These are phyloP conservation scores for Acridotheres tristis DNA, from an alignment of 2,797 vertebrate species.

Conservation along the genomic window DNA sequence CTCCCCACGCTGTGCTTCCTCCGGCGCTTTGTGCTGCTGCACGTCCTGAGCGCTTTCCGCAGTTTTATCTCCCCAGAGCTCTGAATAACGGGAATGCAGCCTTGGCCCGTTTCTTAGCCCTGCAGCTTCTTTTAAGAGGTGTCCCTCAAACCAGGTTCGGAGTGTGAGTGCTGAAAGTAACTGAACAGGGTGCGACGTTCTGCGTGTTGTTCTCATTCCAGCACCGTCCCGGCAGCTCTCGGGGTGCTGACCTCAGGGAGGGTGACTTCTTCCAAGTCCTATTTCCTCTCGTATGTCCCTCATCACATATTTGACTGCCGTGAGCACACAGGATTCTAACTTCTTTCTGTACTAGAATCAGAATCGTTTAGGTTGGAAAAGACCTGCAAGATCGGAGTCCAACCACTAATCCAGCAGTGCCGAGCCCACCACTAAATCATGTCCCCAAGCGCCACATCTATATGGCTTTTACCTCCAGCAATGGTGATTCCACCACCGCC, in stretches of 20 bases:
- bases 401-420: no score
- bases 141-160: background rate
- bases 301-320: background rate
- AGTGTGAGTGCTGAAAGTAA: fast-evolving
- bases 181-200: background rate
- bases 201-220: no score
- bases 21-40: background rate
- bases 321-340: background rate
- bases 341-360: background rate
- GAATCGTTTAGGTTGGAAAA: background rate
- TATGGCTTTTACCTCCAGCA: background rate
- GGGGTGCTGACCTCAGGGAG: background rate
- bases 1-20: background rate
- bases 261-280: background rate
- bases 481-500: background rate
- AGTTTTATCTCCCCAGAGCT: background rate
- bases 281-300: background rate
- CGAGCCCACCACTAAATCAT: background rate
- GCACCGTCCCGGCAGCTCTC: background rate
- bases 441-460: fast-evolving
- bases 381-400: background rate
- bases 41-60: fast-evolving
- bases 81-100: no score
- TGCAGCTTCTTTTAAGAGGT: no score
- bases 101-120: background rate